phyloP scores from a whole-genome alignment of 2,888 invertebrate genomes.

The Megamerina dolium region DNA sequence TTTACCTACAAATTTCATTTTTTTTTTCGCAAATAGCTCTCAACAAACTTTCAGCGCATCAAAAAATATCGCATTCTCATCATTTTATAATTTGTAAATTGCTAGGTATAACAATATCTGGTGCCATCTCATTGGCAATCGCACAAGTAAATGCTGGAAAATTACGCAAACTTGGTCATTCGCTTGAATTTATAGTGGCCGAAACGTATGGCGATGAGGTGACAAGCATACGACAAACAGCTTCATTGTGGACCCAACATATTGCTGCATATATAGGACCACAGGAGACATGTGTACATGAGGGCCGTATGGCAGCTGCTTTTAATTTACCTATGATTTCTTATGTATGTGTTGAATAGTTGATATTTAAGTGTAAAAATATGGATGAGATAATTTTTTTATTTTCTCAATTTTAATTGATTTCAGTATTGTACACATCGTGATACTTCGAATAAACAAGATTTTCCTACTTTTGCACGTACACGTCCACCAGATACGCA shows the following conservation, averaged over 20 bases:
- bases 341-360: slow-evolving; percentile 65
- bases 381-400: not conserved
- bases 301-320: slow-evolving; percentile 87
- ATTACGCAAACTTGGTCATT: slow-evolving; percentile 59
- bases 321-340: slow-evolving; percentile 95
- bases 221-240: slow-evolving; percentile 77
- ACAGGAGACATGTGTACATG: slow-evolving; percentile 77
- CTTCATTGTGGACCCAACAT: slow-evolving; percentile 75
- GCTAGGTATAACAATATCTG: slow-evolving; percentile 58
- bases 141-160: slow-evolving; percentile 69
- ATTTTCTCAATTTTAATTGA: slow-evolving; percentile 15
- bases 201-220: slow-evolving; percentile 89
- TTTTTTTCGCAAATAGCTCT: not conserved
- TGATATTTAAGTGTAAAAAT: not conserved
- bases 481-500: slow-evolving; percentile 90
- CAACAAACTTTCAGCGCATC: not conserved
- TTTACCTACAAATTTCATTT: not conserved
- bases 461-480: slow-evolving; percentile 86
- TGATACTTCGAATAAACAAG: slow-evolving; percentile 79
- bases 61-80: not conserved
- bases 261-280: slow-evolving; percentile 86
- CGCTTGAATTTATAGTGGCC: slow-evolving; percentile 72
- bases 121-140: slow-evolving; percentile 82
- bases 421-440: slow-evolving; percentile 84
- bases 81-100: not conserved